phyloP scores from a whole-genome alignment of 2,888 invertebrate genomes.

The Agrypnus murinus region DNA sequence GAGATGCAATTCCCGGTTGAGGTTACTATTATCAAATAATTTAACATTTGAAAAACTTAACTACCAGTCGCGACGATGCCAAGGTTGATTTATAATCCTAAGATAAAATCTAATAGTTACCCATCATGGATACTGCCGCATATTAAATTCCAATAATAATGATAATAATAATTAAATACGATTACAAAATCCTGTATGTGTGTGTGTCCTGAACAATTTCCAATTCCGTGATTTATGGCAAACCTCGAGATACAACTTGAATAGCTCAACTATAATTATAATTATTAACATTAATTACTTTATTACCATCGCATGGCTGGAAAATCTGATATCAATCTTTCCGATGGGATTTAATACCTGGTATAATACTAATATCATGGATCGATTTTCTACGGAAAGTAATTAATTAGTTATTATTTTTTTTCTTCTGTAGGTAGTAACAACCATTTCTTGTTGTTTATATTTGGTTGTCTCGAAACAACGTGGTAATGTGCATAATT shows the following conservation, averaged over 20 bases:
- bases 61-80: conserved; percentile 7
- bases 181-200: conserved; percentile 9
- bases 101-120: conserved; percentile 25
- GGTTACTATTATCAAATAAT: conserved; percentile 13
- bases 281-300: conserved; percentile 25
- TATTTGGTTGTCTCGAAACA: neutral
- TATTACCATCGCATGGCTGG: conserved; percentile 2
- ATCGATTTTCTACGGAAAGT: conserved; percentile 13
- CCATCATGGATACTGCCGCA: neutral
- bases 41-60: conserved; percentile 10
- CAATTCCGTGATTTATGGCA: conserved; percentile 25
- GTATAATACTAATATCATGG: neutral
- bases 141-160: conserved; percentile 20
- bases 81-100: conserved; percentile 17
- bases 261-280: conserved; percentile 15
- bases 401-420: conserved; percentile 6
- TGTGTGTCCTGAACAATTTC: conserved; percentile 18
- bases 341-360: neutral
- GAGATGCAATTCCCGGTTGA: conserved; percentile 17
- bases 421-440: neutral
- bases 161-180: neutral
- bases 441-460: neutral
- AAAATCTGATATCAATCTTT: conserved; percentile 6
- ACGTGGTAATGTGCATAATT: conserved; percentile 18
- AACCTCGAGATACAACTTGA: neutral